Conservation (phyloP, 1,140 invertebrate species). For the Akabosia matsudoensis region DNA sequence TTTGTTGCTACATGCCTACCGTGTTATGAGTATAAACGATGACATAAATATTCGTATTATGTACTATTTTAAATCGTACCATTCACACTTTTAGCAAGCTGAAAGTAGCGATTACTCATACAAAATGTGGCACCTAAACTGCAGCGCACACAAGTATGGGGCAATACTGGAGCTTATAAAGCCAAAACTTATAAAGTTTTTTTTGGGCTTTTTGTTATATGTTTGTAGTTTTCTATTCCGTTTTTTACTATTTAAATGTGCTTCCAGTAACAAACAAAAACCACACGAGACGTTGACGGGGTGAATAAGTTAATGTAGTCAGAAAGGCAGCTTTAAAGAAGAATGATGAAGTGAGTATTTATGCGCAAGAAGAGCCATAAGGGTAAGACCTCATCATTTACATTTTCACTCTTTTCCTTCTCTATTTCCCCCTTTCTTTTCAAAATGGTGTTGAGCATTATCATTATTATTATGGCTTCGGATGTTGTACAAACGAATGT, state of each 20-base stretch:
- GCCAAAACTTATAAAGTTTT: not conserved
- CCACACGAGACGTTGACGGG: not conserved
- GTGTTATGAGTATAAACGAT: too few species aligned
- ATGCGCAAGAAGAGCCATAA: not conserved
- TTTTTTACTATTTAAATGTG: not conserved
- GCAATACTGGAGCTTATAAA: too few species aligned
- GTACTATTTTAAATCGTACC: not conserved
- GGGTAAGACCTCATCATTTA: not conserved
- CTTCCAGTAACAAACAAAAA: constrained; percentile 10
- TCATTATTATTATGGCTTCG: not conserved
- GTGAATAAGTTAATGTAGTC: not conserved
- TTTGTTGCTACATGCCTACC: not conserved
- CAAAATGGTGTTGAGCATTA: not conserved
- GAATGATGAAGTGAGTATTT: constrained; percentile 16
- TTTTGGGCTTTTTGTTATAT: not conserved
- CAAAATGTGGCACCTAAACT: not conserved
- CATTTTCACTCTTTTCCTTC: not conserved
- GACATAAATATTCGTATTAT: too few species aligned
- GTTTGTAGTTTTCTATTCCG: not conserved
- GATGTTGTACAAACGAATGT: not conserved
- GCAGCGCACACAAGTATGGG: not conserved
- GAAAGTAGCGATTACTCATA: not conserved
- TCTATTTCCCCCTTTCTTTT: not conserved
- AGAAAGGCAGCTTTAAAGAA: not conserved
- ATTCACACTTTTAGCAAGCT: not conserved